These are phyloP conservation scores for Ataeniobius toweri DNA, from an alignment of 2,797 vertebrate species.

Conservation along the genomic window DNA sequence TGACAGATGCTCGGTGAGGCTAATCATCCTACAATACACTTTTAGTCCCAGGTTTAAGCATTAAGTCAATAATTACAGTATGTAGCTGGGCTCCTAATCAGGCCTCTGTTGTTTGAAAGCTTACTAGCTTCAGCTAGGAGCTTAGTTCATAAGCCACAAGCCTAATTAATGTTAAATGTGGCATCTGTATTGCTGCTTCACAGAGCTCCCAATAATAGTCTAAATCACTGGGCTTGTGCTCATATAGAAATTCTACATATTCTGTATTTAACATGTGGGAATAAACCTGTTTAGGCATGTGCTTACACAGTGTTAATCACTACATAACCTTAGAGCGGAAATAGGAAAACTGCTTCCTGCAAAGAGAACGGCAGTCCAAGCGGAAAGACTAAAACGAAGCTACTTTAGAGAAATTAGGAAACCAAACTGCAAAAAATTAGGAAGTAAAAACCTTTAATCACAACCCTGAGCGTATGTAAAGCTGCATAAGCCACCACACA, in stretches of 20 bases:
- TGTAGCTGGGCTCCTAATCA: constrained; percentile 58
- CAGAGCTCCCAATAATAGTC: constrained; percentile 60
- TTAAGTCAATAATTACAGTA: constrained; percentile 38
- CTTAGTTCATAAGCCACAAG: constrained; percentile 58
- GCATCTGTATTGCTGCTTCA: constrained; percentile 57
- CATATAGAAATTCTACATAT: constrained; percentile 53
- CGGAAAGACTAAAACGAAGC: neutral
- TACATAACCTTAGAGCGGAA: constrained; percentile 22
- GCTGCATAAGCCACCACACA: neutral
- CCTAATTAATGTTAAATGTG: constrained; percentile 49
- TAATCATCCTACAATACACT: constrained; percentile 20
- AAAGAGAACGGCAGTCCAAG: constrained; percentile 4
- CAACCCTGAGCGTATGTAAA: neutral
- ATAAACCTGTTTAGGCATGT: constrained; percentile 32
- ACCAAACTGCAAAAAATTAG: neutral
- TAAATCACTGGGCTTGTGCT: constrained; percentile 57
- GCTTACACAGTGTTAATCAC: constrained; percentile 44
- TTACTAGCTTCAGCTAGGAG: constrained; percentile 48
- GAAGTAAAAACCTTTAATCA: neutral
- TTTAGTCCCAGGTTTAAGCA: constrained; percentile 19
- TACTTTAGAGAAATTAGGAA: neutral
- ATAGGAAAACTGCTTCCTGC: constrained; percentile 28
- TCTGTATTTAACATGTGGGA: constrained; percentile 46
- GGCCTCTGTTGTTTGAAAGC: constrained; percentile 64
- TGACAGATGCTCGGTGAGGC: constrained; percentile 15